phyloP scores from a whole-genome alignment of 2,888 invertebrate species.

The Crioceris asparagi region DNA sequence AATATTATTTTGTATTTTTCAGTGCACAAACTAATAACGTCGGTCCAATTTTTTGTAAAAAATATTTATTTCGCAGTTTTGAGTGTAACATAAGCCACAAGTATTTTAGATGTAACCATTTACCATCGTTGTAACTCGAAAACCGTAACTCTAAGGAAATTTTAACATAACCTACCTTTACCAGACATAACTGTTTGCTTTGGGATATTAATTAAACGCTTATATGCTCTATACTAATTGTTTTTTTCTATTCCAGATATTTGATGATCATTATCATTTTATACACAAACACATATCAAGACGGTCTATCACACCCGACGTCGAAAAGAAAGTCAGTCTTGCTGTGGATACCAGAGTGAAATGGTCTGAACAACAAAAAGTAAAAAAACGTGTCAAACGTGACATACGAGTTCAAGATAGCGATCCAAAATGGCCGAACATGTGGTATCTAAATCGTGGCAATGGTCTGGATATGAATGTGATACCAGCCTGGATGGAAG shows the following conservation, averaged over 20 bases:
- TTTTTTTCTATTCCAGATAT: slow-evolving; percentile 55
- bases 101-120: no score
- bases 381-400: slow-evolving; percentile 70
- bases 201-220: no score
- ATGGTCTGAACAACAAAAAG: slow-evolving; percentile 76
- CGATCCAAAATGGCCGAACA: slow-evolving; percentile 87
- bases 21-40: no score
- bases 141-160: no score
- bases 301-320: slow-evolving; percentile 62
- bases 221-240: no score
- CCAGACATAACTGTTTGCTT: no score
- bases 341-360: slow-evolving; percentile 64
- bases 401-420: slow-evolving; percentile 52
- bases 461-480: slow-evolving; percentile 93
- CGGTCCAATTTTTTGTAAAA: no score
- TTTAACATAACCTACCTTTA: no score
- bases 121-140: no score
- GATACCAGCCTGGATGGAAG: slow-evolving; percentile 87
- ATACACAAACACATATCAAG: slow-evolving; percentile 69
- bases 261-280: slow-evolving; percentile 78
- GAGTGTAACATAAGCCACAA: no score
- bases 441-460: slow-evolving; percentile 98
- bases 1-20: no score
- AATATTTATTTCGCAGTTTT: no score
- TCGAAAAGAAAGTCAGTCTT: slow-evolving; percentile 58